Percentiles rank a stretch among this genome's conserved stretches.
These are phyloP conservation scores for Coelogynopora nodosa DNA, from an alignment of 2,888 invertebrate species.

Conservation along the genomic window DNA sequence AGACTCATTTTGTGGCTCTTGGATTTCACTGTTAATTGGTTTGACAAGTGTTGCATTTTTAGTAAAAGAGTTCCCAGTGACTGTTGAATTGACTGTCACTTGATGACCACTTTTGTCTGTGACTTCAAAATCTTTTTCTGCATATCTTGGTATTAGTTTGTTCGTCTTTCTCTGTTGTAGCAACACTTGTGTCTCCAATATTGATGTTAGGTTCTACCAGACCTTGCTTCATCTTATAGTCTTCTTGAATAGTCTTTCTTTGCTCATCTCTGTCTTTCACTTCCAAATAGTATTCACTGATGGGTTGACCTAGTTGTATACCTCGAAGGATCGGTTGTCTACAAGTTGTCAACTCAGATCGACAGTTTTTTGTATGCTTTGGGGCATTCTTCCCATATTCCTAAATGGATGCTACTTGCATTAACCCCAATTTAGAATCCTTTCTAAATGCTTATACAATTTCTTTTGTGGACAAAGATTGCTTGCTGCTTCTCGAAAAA, in stretches of 20 bases:
- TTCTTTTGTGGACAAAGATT: conserved; percentile 17
- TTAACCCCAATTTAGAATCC: conserved; percentile 1
- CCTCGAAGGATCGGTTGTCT: conserved; percentile 1
- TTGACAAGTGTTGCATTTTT: conserved; percentile 32
- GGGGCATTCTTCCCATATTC: conserved; percentile 23
- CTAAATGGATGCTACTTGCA: background rate
- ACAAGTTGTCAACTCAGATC: conserved; percentile 31
- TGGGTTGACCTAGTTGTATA: background rate
- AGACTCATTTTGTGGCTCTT: background rate
- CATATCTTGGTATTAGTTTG: conserved; percentile 26
- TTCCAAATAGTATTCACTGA: background rate
- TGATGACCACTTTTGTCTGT: conserved; percentile 28
- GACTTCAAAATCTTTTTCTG: conserved; percentile 25
- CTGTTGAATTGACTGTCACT: conserved; percentile 20
- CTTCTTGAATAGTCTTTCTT: background rate
- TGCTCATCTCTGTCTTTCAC: conserved; percentile 32
- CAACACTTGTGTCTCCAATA: conserved; percentile 15
- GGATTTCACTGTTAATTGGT: conserved; percentile 9
- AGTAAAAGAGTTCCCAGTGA: background rate
- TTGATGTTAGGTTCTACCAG: background rate
- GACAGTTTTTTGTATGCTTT: conserved; percentile 30
- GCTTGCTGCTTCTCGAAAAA: background rate
- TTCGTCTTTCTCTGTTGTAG: conserved; percentile 31
- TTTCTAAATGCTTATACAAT: background rate
- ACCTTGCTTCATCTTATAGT: conserved; percentile 9